Conservation (phyloP, 2,797 vertebrate species). For the Anableps anableps region DNA sequence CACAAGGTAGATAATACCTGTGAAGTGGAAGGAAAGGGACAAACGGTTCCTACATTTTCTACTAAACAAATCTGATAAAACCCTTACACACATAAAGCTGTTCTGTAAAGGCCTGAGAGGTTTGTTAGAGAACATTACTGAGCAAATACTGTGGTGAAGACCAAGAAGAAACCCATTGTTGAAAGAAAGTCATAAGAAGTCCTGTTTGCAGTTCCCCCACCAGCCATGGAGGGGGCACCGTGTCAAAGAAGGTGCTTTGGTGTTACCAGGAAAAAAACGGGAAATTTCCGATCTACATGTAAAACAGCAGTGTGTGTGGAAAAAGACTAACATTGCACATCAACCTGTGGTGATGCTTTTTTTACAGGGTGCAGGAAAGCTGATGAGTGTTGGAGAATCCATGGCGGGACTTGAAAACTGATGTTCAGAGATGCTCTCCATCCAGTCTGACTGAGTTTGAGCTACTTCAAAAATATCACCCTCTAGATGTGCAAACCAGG, state of each 20-base stretch:
- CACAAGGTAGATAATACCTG: background rate
- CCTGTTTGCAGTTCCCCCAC: background rate
- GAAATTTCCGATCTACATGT: background rate
- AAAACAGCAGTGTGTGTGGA: fast-evolving
- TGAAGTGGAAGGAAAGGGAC: background rate
- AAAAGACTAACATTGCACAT: background rate
- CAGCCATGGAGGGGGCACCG: background rate
- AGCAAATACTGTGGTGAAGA: background rate
- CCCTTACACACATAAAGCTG: background rate
- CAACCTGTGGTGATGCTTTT: too few relatives aligned
- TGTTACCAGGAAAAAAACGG: background rate
- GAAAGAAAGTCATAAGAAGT: background rate
- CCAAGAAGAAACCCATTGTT: background rate
- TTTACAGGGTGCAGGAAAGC: background rate
- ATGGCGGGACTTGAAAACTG: too few relatives aligned
- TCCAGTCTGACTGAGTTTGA: too few relatives aligned
- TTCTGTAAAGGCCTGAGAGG: background rate
- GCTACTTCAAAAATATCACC: too few relatives aligned
- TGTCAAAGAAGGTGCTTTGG: background rate
- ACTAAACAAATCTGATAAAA: background rate
- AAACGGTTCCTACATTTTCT: background rate
- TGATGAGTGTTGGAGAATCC: too few relatives aligned
- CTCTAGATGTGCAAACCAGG: too few relatives aligned
- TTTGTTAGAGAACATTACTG: background rate
- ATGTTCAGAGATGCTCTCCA: too few relatives aligned